phyloP scores from a whole-genome alignment of 2,888 invertebrate genomes.

The Aplocera efformata region DNA sequence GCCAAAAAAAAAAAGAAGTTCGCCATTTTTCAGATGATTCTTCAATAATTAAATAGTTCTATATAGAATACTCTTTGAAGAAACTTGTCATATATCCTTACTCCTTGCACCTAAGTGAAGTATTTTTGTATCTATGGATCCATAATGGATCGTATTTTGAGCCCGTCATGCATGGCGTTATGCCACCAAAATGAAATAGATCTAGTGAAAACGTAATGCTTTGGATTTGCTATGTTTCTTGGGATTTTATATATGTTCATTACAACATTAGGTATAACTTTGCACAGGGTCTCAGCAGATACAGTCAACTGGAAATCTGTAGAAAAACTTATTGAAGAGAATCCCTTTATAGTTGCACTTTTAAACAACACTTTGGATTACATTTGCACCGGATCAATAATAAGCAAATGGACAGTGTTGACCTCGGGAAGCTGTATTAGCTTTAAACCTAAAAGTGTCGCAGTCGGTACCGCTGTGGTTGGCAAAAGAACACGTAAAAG shows the following conservation, averaged over 20 bases:
- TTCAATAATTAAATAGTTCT: no score
- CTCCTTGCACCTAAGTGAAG: no score
- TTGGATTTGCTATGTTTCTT: conserved; percentile 39
- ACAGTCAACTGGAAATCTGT: conserved; percentile 39
- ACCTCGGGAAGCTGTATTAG: conserved; percentile 55
- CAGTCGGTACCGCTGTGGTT: conserved; percentile 45
- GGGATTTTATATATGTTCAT: conserved; percentile 32
- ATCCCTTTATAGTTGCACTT: conserved; percentile 55
- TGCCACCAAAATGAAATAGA: no score
- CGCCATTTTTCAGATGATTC: no score
- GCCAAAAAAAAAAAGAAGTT: no score
- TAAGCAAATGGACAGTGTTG: conserved; percentile 45
- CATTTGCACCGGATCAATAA: conserved; percentile 53
- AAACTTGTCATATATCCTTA: no score
- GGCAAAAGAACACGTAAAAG: conserved; percentile 30
- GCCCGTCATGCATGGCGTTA: no score
- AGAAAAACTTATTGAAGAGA: conserved; percentile 52
- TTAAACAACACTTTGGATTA: conserved; percentile 40
- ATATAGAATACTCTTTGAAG: no score
- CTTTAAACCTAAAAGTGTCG: conserved; percentile 39
- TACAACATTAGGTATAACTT: conserved; percentile 19
- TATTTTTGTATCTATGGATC: no score
- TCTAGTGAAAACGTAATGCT: no score
- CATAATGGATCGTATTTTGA: no score
- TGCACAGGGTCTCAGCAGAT: conserved; percentile 1